These are phyloP conservation scores for Synanthedon tipuliformis DNA, from an alignment of 2,888 invertebrate species.

Conservation along the genomic window DNA sequence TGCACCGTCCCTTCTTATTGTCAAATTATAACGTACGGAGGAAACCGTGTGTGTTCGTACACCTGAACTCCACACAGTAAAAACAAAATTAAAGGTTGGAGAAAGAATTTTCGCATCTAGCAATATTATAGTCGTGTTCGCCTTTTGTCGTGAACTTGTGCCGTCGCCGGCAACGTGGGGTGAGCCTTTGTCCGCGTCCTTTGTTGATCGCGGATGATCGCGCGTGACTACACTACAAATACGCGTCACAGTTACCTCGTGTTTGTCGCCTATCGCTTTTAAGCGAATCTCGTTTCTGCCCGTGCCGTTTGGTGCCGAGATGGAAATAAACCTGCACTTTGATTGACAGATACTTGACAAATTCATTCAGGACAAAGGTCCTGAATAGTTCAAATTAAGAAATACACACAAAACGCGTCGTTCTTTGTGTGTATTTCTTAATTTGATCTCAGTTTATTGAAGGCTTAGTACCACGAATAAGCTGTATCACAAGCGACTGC, in stretches of 20 bases:
- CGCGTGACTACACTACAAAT: constrained; percentile 53
- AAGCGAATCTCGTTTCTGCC: constrained; percentile 17
- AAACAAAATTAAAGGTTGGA: too few relatives aligned
- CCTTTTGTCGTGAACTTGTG: background rate
- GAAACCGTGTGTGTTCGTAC: too few relatives aligned
- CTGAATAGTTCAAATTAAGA: too few relatives aligned
- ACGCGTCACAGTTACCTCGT: constrained; percentile 23
- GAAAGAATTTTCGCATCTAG: too few relatives aligned
- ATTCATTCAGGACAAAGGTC: background rate
- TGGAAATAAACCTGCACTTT: constrained; percentile 25
- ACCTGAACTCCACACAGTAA: too few relatives aligned
- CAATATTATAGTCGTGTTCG: background rate
- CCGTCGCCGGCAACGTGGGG: constrained; percentile 4
- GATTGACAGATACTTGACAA: constrained; percentile 46
- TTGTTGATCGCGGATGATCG: constrained; percentile 54
- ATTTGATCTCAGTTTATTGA: too few relatives aligned
- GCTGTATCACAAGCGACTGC: too few relatives aligned
- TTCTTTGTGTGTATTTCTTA: too few relatives aligned
- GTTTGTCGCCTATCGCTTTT: constrained; percentile 38
- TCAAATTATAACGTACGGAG: too few relatives aligned
- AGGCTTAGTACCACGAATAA: too few relatives aligned
- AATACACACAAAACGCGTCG: too few relatives aligned
- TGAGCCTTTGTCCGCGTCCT: constrained; percentile 33
- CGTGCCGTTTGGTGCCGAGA: constrained; percentile 13
- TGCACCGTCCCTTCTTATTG: too few relatives aligned